These are phyloP conservation scores for Actinopyga echinites DNA, from an alignment of 53 echinoderm and acorn worm genomes.

Conservation along the genomic window DNA sequence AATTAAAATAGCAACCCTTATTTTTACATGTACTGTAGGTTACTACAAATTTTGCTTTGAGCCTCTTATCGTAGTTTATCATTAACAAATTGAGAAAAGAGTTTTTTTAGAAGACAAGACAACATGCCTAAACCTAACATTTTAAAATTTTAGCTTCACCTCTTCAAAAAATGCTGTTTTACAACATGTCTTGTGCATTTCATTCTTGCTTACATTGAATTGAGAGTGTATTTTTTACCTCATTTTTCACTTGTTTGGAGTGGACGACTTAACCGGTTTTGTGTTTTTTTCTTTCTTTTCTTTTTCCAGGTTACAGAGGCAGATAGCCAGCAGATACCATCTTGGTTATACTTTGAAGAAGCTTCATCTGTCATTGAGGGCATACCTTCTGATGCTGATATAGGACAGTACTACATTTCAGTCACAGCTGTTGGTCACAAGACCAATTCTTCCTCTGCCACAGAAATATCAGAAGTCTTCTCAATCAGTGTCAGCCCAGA, in stretches of 20 bases:
- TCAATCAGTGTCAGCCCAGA: conserved; percentile 67
- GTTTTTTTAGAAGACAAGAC: too few relatives aligned
- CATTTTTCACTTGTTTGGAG: too few relatives aligned
- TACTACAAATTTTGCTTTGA: too few relatives aligned
- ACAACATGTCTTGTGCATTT: too few relatives aligned
- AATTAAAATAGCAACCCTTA: too few relatives aligned
- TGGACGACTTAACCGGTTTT: too few relatives aligned
- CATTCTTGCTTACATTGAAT: not conserved
- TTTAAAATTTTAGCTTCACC: too few relatives aligned
- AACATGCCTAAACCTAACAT: too few relatives aligned
- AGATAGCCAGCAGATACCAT: conserved; percentile 71
- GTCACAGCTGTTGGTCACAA: conserved; percentile 81
- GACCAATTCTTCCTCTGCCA: conserved; percentile 59
- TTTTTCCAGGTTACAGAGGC: conserved; percentile 82
- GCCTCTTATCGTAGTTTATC: too few relatives aligned
- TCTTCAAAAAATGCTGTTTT: too few relatives aligned
- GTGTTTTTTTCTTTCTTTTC: not conserved
- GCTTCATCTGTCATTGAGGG: conserved; percentile 69
- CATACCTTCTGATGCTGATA: conserved; percentile 90
- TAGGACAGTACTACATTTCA: conserved; percentile 89
- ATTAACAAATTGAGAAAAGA: too few relatives aligned
- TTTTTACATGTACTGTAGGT: too few relatives aligned
- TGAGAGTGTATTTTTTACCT: not conserved
- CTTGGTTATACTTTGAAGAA: conserved; percentile 82
- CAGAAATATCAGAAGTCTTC: conserved; percentile 82